These are phyloP conservation scores for Scrobipalpa atriplicella DNA, from an alignment of 2,888 invertebrate species.

Conservation along the genomic window DNA sequence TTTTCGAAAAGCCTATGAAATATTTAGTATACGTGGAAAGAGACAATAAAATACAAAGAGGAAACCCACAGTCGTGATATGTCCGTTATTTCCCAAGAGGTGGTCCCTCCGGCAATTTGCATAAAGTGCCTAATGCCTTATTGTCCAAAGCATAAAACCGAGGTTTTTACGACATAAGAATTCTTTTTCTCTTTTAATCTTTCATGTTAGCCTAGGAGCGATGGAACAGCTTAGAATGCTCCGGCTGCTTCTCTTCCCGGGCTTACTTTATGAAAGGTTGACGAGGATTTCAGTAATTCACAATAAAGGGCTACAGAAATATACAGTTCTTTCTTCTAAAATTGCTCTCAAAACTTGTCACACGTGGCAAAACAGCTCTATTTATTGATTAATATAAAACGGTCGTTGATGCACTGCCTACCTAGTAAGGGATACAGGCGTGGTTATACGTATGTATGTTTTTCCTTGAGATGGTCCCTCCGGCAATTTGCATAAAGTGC, in stretches of 20 bases:
- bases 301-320: no score
- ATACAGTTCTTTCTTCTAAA: no score
- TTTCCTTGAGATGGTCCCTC: conserved; percentile 59
- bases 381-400: no score
- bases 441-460: conserved; percentile 32
- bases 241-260: background rate
- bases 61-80: conserved; percentile 46
- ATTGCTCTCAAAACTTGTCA: no score
- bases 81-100: conserved; percentile 62
- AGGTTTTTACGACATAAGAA: conserved; percentile 50
- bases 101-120: conserved; percentile 59
- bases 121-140: conserved; percentile 66
- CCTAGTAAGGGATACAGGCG: no score
- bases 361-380: no score
- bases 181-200: conserved; percentile 36
- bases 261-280: no score
- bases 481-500: conserved; percentile 67
- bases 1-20: conserved; percentile 1
- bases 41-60: conserved; percentile 49
- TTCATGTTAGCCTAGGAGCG: background rate
- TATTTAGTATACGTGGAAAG: conserved; percentile 26
- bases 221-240: background rate
- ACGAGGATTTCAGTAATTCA: no score
- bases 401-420: no score
- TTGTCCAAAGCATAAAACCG: conserved; percentile 61